phyloP scores from a whole-genome alignment of 2,888 invertebrate genomes.

The Pollenia griseotomentosa region DNA sequence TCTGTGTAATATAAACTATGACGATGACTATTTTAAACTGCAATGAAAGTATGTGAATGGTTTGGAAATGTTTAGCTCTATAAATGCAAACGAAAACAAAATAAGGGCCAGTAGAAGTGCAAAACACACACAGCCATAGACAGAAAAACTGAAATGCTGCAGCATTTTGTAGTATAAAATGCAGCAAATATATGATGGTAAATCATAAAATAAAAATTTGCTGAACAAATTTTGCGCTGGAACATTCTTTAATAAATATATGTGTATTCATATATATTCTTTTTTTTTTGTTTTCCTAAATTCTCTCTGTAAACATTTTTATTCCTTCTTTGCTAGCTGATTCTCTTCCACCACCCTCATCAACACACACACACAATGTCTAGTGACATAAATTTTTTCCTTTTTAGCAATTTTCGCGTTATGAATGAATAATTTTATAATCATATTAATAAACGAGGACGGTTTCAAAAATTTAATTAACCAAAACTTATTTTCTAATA shows the following conservation, averaged over 20 bases:
- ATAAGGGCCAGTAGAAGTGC: constrained; percentile 45
- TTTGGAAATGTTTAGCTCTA: constrained; percentile 36
- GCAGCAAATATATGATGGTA: constrained; percentile 45
- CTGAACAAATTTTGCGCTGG: constrained; percentile 46
- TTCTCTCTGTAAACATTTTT: constrained; percentile 44
- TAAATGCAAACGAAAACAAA: constrained; percentile 42
- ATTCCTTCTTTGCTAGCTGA: not conserved
- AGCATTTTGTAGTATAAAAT: constrained; percentile 15
- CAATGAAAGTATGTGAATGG: constrained; percentile 35
- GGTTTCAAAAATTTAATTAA: not conserved
- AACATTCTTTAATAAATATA: constrained; percentile 19
- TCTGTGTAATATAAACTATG: constrained; percentile 49
- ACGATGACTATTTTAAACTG: constrained; percentile 42
- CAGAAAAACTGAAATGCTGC: constrained; percentile 14
- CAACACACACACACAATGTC: not conserved
- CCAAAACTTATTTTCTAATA: not conserved
- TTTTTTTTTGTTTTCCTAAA: constrained; percentile 7
- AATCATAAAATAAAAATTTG: constrained; percentile 44
- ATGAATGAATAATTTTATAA: constrained; percentile 81
- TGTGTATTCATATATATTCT: not conserved
- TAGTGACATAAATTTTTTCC: constrained; percentile 47
- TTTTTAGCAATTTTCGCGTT: constrained; percentile 68
- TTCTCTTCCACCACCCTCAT: not conserved
- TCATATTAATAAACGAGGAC: constrained; percentile 76
- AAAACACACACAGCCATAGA: not conserved